Evolutionary conservation across 1,140 invertebrate genomes (phyloP), one percentile per base, ranked within the genome.

Genomic region (Dendroctonus valens): DNA sequence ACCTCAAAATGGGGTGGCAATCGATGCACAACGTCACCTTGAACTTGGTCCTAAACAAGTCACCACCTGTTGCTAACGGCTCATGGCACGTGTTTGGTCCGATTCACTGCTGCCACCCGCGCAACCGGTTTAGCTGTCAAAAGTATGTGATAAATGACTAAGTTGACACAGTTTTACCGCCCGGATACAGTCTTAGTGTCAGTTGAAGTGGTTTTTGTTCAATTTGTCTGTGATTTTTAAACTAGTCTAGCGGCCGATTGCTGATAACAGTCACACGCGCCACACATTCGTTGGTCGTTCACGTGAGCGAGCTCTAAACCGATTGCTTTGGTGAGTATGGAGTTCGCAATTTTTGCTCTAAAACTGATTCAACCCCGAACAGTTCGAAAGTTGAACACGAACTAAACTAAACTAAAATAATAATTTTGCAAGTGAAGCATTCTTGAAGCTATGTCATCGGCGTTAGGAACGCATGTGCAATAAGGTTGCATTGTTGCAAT

Each of bases 371-470:
- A 26, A 26, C 26, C 46, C 41, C 54, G 63, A 37, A 51, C 63
- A 49, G 15, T 38, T 38, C 41, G 51, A 55, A 55, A 63, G 61
- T 49, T 54, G 40, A 42, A 63, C n/a, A 51, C 14, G 51, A 63
- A 63, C 61, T 61, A 61, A 61, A 61, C 59, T 44, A 63, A 75
- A 67, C 72, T 69, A 75, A 76, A 72, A 72, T 68, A 72, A 71
- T 75, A 72, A 74, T 76, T 72, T 75, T 71, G 61, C 62, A 69
- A 69, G 69, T 70, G 64, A 63, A 59, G 67, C 69, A 73, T 69
- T 71, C 70, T 49, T 65, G 54, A 42, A 40, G 62, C 62, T 49
- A 38, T 65, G 62, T 65, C 52, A 65, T 65, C 63, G 46, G 55
- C 63, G 50, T 59, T 40, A 44, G 54, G 14, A 59, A 59, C 54